A percentile compares a stretch with the other conserved stretches of the same genome.
Conservation (phyloP, 2,888 invertebrate genomes). For the Cinara cedri region DNA sequence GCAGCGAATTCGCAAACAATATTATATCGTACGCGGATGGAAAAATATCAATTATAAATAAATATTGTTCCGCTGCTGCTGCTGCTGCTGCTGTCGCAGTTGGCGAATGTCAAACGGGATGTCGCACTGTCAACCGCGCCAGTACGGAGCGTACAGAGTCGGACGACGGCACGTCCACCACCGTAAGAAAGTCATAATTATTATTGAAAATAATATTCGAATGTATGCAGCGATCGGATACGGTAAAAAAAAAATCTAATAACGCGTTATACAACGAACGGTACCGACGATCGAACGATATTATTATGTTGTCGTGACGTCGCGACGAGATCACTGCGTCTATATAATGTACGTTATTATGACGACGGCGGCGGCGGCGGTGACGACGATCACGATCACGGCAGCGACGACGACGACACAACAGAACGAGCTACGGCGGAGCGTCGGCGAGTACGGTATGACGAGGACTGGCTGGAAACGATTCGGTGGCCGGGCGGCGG, state of each 20-base stretch:
- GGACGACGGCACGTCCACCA: conserved; percentile 32
- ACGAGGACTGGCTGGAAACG: conserved; percentile 6
- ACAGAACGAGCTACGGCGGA: too few species aligned
- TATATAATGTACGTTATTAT: background rate
- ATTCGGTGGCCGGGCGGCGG: too few species aligned
- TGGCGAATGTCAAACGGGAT: background rate
- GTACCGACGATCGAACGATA: background rate
- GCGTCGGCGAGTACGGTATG: too few species aligned
- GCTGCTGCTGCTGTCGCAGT: too few species aligned
- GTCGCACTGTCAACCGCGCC: conserved; percentile 39
- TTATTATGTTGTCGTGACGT: background rate
- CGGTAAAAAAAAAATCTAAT: background rate
- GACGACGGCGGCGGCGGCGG: conserved; percentile 33
- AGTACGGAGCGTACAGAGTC: conserved; percentile 24
- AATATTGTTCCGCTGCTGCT: background rate
- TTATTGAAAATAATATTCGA: background rate
- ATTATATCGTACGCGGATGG: too few species aligned
- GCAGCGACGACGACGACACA: too few species aligned
- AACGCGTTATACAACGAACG: background rate
- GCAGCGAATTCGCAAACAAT: background rate
- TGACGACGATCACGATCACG: too few species aligned
- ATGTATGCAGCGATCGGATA: too few species aligned
- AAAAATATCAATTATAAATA: background rate
- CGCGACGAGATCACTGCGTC: background rate
- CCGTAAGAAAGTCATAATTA: background rate